phyloP scores from a whole-genome alignment of 2,888 invertebrate genomes.

The Clistopyga incitator region DNA sequence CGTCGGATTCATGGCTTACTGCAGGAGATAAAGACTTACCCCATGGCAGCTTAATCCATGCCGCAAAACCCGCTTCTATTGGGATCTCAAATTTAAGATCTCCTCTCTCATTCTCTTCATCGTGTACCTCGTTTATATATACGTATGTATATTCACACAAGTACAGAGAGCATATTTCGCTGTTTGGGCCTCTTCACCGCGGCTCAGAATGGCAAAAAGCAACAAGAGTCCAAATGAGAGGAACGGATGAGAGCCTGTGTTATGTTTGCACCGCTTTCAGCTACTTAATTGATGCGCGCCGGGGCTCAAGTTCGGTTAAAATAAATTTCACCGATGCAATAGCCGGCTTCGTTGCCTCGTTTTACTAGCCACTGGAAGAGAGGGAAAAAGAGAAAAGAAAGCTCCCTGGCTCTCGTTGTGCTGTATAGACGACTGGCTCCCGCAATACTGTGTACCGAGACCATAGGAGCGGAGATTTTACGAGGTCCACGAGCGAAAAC shows the following conservation, averaged over 20 bases:
- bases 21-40: conserved; percentile 1
- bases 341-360: conserved; percentile 32
- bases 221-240: conserved; percentile 9
- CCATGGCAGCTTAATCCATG: conserved; percentile 12
- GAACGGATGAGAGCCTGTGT: conserved; percentile 7
- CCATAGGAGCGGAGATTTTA: conserved; percentile 47
- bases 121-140: not conserved
- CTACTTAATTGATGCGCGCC: conserved; percentile 53
- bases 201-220: not conserved
- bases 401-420: not conserved
- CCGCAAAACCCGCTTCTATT: not conserved
- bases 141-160: not conserved
- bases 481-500: conserved; percentile 43
- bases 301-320: conserved; percentile 10
- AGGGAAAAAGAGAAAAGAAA: not conserved
- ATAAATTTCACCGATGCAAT: conserved; percentile 42
- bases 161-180: conserved; percentile 7
- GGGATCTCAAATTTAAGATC: conserved; percentile 20
- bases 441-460: not conserved
- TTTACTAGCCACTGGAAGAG: conserved; percentile 15
- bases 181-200: conserved; percentile 2
- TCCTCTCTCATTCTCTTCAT: not conserved
- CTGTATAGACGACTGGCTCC: conserved; percentile 6
- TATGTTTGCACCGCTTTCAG: conserved; percentile 40
- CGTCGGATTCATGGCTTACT: not conserved